These are phyloP conservation scores for Trididemnum miniatum DNA, from an alignment of 23 tunicate species.

Conservation along the genomic window DNA sequence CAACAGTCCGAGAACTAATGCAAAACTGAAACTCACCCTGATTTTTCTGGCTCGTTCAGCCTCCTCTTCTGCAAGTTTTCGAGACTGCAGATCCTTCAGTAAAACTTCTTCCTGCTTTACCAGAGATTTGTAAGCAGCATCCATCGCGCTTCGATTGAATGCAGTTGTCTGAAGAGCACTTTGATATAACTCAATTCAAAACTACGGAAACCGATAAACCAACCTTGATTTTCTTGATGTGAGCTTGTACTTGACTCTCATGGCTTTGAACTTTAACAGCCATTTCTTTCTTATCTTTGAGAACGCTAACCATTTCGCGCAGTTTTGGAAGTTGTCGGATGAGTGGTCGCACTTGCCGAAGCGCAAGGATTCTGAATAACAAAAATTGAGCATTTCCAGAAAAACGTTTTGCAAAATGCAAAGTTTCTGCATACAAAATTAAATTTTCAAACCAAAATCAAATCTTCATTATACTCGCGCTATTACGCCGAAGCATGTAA, in stretches of 20 bases:
- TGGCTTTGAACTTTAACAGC: constrained; percentile 46
- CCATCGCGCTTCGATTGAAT: constrained; percentile 40
- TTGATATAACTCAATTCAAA: no score
- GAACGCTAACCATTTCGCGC: constrained; percentile 61
- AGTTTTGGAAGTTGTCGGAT: constrained; percentile 60
- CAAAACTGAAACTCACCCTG: constrained; percentile 34
- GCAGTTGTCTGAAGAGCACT: constrained; percentile 36
- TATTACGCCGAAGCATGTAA: no score
- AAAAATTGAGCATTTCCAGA: background rate
- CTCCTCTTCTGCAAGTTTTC: constrained; percentile 76
- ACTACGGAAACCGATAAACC: no score
- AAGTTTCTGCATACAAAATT: no score
- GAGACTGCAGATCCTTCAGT: constrained; percentile 46
- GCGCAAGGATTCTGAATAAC: constrained; percentile 53
- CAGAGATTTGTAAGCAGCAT: constrained; percentile 36
- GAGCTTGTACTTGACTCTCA: constrained; percentile 42
- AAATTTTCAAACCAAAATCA: no score
- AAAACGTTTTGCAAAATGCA: no score
- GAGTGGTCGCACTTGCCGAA: constrained; percentile 47
- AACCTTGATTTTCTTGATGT: constrained; percentile 74
- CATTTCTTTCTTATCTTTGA: constrained; percentile 79
- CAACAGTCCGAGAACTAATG: no score
- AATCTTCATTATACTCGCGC: no score
- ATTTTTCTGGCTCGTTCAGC: constrained; percentile 73
- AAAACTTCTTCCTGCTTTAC: constrained; percentile 65